Conservation (phyloP, 1,140 invertebrate genomes). For the Drosophila pseudoananassae region DNA sequence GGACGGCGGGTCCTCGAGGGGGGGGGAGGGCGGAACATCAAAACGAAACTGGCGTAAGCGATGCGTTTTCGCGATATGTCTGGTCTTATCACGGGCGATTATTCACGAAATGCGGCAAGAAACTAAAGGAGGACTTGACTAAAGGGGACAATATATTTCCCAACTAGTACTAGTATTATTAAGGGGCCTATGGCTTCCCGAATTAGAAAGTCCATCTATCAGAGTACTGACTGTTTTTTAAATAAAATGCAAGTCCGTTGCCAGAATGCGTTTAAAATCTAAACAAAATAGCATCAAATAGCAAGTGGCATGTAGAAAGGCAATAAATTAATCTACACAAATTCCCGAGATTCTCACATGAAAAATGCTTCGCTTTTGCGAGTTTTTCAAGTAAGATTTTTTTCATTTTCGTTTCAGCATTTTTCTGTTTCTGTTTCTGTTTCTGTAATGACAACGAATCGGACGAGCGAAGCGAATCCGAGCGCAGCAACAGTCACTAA, state of each 20-base stretch:
- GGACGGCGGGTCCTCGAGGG: not conserved
- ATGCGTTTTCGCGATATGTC: constrained; percentile 35
- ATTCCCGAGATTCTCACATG: constrained; percentile 63
- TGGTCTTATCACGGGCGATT: constrained; percentile 49
- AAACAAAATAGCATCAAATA: constrained; percentile 49
- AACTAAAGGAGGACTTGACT: constrained; percentile 16
- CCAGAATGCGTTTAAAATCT: constrained; percentile 40
- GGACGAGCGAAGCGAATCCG: constrained; percentile 64
- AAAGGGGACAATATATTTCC: no score
- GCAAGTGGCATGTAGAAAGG: constrained; percentile 56
- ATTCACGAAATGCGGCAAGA: constrained; percentile 32
- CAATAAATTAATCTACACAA: constrained; percentile 77
- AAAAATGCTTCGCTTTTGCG: constrained; percentile 38
- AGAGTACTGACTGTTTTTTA: not conserved
- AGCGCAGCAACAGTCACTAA: constrained; percentile 57
- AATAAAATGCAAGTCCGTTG: not conserved
- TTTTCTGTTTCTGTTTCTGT: constrained; percentile 9
- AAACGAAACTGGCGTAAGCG: constrained; percentile 50
- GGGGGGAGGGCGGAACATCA: constrained; percentile 26
- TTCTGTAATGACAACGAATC: constrained; percentile 39
- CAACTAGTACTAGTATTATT: no score
- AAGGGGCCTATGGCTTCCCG: no score
- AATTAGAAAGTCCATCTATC: no score
- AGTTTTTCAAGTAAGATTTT: constrained; percentile 49
- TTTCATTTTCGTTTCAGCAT: not conserved